A percentile compares a stretch with the other conserved stretches of the same genome.
Evolutionary conservation across 2,797 vertebrate genomes (phyloP).

Genomic region (Enteromius mattozi): DNA sequence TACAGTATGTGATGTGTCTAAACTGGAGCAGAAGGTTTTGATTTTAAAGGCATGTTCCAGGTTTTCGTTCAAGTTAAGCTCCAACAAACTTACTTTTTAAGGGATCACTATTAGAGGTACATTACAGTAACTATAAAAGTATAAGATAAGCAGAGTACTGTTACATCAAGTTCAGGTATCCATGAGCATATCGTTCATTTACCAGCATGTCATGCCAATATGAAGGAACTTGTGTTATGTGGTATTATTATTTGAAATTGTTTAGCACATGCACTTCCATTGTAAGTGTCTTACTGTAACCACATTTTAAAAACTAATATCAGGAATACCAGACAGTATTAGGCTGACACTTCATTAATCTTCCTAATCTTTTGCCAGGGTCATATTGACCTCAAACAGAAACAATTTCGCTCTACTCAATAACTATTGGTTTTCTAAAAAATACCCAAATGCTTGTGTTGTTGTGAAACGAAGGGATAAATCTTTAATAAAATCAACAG

Average conservation of each 20-base stretch:
- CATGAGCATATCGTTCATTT: neutral
- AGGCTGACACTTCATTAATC: neutral
- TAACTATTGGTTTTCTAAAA: constrained; percentile 1
- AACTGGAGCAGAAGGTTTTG: neutral
- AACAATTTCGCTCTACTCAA: neutral
- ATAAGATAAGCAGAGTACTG: neutral
- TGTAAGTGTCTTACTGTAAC: neutral
- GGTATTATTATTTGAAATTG: neutral
- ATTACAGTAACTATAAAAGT: neutral
- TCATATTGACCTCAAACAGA: neutral
- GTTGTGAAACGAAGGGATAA: neutral
- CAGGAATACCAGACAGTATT: neutral
- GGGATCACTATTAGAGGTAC: neutral
- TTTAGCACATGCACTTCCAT: neutral
- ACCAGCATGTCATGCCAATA: neutral
- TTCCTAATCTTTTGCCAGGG: neutral
- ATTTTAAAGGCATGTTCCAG: constrained; percentile 16
- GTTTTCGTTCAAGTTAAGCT: neutral
- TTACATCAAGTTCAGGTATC: neutral
- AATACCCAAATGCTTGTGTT: neutral
- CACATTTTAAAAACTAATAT: neutral
- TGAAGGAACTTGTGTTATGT: neutral
- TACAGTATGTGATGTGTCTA: constrained; percentile 17
- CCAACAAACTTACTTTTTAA: neutral
- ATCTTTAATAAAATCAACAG: neutral